Evolutionary conservation across 92 coral and sea anemone genomes (phyloP).

Genomic region (Micromussa lordhowensis): DNA sequence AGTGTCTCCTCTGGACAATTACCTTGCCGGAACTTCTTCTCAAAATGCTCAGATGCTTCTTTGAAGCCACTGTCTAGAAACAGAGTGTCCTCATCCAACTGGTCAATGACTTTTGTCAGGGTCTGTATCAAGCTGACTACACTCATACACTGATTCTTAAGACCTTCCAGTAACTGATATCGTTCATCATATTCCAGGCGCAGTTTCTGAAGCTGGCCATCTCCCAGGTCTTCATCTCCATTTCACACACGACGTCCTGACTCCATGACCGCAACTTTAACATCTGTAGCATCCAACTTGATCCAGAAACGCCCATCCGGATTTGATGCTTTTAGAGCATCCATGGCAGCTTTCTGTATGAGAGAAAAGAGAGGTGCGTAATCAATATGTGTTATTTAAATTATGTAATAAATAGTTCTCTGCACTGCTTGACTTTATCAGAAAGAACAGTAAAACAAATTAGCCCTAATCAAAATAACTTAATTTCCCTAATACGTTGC

Average conservation of each 20-base stretch:
- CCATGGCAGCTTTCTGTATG: constrained; percentile 28
- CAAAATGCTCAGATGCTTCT: constrained; percentile 31
- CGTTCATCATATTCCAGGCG: constrained; percentile 34
- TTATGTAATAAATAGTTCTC: no score
- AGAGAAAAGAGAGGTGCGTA: no score
- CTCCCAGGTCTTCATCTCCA: constrained; percentile 43
- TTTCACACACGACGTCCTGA: constrained; percentile 42
- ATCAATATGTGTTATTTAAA: no score
- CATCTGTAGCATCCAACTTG: constrained; percentile 54
- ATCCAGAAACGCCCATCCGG: constrained; percentile 50
- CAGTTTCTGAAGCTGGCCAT: constrained; percentile 24
- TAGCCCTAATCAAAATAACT: no score
- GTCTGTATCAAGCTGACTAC: constrained; percentile 2
- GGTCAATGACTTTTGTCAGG: constrained; percentile 26
- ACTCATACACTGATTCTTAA: background rate
- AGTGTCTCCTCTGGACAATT: constrained; percentile 56
- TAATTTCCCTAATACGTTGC: no score
- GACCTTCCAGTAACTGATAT: background rate
- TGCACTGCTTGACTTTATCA: no score
- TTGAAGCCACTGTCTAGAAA: constrained; percentile 50
- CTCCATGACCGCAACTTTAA: constrained; percentile 40
- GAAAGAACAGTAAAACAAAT: no score
- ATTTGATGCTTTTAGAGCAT: constrained; percentile 28
- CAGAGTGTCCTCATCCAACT: constrained; percentile 33
- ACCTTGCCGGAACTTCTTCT: constrained; percentile 43